Evolutionary conservation across 2,888 invertebrate species (phyloP).

Genomic region (Acanthococcus lagerstroemiae): DNA sequence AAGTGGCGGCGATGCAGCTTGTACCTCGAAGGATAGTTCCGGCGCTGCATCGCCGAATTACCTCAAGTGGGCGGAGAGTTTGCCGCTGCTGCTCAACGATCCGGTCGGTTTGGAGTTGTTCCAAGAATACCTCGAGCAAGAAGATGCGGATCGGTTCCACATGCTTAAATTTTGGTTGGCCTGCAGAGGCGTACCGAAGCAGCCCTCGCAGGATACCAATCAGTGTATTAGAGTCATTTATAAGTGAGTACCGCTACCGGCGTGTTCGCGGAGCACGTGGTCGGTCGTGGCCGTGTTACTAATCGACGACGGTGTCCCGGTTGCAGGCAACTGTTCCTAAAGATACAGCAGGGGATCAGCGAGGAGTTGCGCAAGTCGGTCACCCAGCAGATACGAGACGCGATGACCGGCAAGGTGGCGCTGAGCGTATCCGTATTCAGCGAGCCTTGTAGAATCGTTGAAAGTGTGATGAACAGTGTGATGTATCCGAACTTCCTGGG

Average conservation of each 20-base stretch:
- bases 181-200: constrained; percentile 74
- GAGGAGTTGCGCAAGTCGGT: constrained; percentile 53
- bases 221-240: constrained; percentile 75
- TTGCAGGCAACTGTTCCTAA: constrained; percentile 38
- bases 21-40: constrained; percentile 37
- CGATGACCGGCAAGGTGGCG: constrained; percentile 43
- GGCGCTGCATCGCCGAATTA: constrained; percentile 54
- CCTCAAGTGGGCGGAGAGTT: constrained; percentile 78
- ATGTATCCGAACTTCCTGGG: constrained; percentile 87
- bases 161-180: constrained; percentile 89
- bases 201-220: constrained; percentile 59
- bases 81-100: constrained; percentile 75
- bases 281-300: neutral
- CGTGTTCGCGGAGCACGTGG: neutral
- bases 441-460: constrained; percentile 71
- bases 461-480: constrained; percentile 71
- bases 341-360: constrained; percentile 47
- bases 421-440: constrained; percentile 75
- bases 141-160: constrained; percentile 59
- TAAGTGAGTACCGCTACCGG: constrained; percentile 43
- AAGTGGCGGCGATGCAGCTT: constrained; percentile 14
- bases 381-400: constrained; percentile 40
- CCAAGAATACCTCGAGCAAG: constrained; percentile 70
- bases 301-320: constrained; percentile 42
- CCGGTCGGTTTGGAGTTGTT: constrained; percentile 81